Evolutionary conservation across 37 sponge, comb jelly and placozoan genomes (phyloP).

Genomic region (Spongilla lacustris): DNA sequence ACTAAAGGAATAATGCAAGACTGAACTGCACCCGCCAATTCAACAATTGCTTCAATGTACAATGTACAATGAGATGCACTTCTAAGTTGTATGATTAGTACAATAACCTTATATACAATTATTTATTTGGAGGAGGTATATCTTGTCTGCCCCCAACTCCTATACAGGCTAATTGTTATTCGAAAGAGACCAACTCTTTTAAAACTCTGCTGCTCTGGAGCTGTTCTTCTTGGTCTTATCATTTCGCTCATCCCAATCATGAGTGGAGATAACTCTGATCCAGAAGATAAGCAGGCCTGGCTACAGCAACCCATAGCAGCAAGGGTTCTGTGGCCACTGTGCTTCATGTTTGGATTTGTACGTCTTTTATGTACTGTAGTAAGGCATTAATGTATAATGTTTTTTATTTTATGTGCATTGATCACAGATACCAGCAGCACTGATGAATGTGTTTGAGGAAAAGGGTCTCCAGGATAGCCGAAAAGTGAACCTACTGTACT

Average conservation of each 20-base stretch:
- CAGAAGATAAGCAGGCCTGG: constrained; percentile 6
- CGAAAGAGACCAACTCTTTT: constrained; percentile 61
- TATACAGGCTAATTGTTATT: constrained; percentile 46
- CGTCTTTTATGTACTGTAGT: constrained; percentile 11
- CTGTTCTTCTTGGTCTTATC: constrained; percentile 51
- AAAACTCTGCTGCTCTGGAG: constrained; percentile 37
- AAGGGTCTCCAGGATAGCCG: constrained; percentile 62
- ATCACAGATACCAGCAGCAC: constrained; percentile 66
- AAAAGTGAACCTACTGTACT: constrained; percentile 67
- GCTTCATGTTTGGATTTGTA: constrained; percentile 85
- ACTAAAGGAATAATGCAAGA: no score
- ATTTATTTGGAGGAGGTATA: no score
- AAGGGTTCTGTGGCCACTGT: constrained; percentile 69
- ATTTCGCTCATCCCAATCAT: constrained; percentile 68
- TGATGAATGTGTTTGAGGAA: constrained; percentile 83
- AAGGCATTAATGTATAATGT: not conserved
- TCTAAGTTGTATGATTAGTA: no score
- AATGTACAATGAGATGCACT: no score
- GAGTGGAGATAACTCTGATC: constrained; percentile 18
- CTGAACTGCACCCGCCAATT: no score
- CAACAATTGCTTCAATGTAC: no score
- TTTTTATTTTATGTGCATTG: not conserved
- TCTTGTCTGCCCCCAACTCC: no score
- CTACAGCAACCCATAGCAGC: constrained; percentile 23
- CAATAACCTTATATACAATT: no score